Evolutionary conservation across 2,888 invertebrate genomes (phyloP).

Genomic region (Deilephila elpenor): DNA sequence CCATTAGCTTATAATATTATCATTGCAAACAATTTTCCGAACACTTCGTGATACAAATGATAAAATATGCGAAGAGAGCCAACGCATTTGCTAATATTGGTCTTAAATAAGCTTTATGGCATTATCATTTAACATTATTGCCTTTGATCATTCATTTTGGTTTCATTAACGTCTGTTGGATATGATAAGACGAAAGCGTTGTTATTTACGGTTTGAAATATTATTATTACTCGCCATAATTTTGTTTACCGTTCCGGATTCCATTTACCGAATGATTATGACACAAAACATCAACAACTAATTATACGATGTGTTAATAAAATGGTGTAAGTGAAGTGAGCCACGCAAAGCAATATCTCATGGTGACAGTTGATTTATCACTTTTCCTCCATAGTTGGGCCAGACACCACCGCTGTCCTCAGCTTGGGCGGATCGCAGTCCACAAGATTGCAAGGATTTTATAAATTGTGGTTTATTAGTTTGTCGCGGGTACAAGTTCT

Average conservation of each 20-base stretch:
- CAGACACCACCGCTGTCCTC: slow-evolving; percentile 32
- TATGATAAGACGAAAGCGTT: no score
- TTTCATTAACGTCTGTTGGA: no score
- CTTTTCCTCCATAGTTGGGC: slow-evolving; percentile 39
- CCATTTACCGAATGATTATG: neutral
- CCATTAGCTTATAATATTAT: no score
- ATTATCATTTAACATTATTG: no score
- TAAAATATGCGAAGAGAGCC: no score
- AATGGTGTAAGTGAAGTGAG: slow-evolving; percentile 32
- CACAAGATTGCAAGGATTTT: neutral
- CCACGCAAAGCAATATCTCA: slow-evolving; percentile 49
- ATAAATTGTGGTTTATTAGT: neutral
- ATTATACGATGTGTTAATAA: slow-evolving; percentile 1
- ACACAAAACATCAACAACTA: neutral
- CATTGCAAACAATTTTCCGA: no score
- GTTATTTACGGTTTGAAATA: no score
- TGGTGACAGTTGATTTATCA: slow-evolving; percentile 54
- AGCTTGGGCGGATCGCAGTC: slow-evolving; percentile 22
- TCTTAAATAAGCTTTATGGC: no score
- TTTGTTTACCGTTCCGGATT: neutral
- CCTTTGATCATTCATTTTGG: no score
- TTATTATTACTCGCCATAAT: neutral
- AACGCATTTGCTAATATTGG: no score
- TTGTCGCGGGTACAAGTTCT: no score
- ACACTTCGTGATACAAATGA: no score